Evolutionary conservation across 2,113 vertebrate genomes (phyloP).

Genomic region (Bos indicus): DNA sequence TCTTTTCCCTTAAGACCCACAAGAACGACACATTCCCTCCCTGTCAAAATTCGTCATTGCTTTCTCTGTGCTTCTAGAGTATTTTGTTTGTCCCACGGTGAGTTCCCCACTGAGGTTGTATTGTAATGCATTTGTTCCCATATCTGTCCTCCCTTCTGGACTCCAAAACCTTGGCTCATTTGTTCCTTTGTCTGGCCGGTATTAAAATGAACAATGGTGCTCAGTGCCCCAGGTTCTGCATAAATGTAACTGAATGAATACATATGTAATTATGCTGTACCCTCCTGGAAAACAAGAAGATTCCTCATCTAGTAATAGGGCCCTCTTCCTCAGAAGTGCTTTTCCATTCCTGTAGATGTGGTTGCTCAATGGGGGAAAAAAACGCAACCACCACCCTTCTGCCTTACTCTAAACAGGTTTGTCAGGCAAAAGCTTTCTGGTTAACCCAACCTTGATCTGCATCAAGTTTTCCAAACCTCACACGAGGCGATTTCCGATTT

Average conservation of each 20-base stretch:
- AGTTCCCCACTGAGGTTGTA: rapidly evolving
- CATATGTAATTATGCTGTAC: too few species aligned
- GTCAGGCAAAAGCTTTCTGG: background rate
- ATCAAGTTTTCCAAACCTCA: background rate
- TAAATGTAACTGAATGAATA: background rate
- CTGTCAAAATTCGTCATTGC: background rate
- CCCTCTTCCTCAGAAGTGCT: background rate
- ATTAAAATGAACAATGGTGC: background rate
- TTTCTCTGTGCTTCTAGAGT: background rate
- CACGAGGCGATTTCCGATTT: constrained; percentile 30
- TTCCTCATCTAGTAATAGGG: background rate
- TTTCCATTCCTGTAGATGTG: background rate
- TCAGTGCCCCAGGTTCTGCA: background rate
- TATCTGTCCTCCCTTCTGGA: background rate
- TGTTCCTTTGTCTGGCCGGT: background rate
- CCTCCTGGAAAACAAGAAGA: background rate
- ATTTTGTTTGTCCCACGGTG: background rate
- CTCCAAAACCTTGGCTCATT: background rate
- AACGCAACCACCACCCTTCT: background rate
- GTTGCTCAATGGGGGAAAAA: background rate
- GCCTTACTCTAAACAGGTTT: background rate
- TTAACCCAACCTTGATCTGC: background rate
- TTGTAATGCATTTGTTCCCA: background rate
- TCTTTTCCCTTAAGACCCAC: background rate
- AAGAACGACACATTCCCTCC: background rate